Base-by-base conservation (phyloP, 37 sponge, comb jelly and placozoan species). In the Theonella swinhoei region DNA sequence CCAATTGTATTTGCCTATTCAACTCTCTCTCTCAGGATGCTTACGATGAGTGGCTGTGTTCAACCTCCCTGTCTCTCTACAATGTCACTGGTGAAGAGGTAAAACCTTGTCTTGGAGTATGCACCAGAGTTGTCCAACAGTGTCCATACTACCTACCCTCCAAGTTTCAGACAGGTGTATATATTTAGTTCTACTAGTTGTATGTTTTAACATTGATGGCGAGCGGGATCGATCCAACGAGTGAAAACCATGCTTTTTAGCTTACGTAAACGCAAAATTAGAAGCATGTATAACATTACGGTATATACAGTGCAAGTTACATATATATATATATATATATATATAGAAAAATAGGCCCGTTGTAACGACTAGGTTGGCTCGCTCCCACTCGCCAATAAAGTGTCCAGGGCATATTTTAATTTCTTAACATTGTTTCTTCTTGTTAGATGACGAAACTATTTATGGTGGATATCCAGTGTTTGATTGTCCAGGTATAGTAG, bases 121-220 rank as follows among this genome's bases (percentile, higher is more conserved):
- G 89, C 38, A 33, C 77, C 42, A 74, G 47, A 25, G 89, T 89
- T 25, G 42, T 83, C 0, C 78, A 78, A 64, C 5, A 42, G 0
- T 89, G 89, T 79, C 89, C 89, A 0, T 89, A 89, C 75, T 89
- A 83, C 64, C 71, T 66, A 8, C 89, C 89, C 5, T 83, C 83
- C 3, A 64, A 42, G 2, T 83, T 67, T 28, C 89, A 89, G 75
- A 14, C 7, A 17, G 54, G 54, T 47, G 54, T 14, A n/a, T n/a
- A n/a, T n/a, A n/a, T n/a, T n/a, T n/a, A n/a, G 39, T 33, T 71
- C 9, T 4, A 3, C 4, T 3, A 34, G n/a, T n/a, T n/a, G n/a
- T n/a, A n/a, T n/a, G n/a, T n/a, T n/a, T n/a, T n/a, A n/a, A n/a
- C n/a, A n/a, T n/a, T n/a, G n/a, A n/a, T n/a, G n/a, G n/a, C n/a